Conservation (phyloP, 2,888 invertebrate genomes). For the Cloeon dipterum region DNA sequence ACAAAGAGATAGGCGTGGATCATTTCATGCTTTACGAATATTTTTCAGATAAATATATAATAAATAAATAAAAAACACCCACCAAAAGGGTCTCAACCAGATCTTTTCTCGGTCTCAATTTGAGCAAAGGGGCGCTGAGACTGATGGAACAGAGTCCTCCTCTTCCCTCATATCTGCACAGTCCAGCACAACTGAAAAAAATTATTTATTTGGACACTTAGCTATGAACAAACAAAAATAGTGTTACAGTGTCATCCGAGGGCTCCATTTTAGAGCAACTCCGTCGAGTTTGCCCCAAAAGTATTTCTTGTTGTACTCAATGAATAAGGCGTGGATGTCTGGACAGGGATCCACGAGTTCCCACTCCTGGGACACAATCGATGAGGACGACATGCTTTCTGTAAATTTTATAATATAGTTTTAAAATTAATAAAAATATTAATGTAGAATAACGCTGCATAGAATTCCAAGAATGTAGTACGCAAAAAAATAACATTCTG, state of each 20-base stretch:
- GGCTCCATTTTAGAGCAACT: slow-evolving; percentile 86
- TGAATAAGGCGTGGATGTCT: slow-evolving; percentile 63
- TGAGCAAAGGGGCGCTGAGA: slow-evolving; percentile 76
- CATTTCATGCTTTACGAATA: slow-evolving; percentile 81
- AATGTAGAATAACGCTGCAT: too few species aligned
- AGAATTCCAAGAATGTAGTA: too few species aligned
- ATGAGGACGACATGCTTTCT: too few species aligned
- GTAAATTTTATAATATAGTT: too few species aligned
- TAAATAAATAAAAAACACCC: slow-evolving; percentile 12
- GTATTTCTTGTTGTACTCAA: slow-evolving; percentile 63
- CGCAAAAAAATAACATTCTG: too few species aligned
- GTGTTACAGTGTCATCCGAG: slow-evolving; percentile 54
- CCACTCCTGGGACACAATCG: slow-evolving; percentile 19
- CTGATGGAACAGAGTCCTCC: slow-evolving; percentile 59
- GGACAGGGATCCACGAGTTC: slow-evolving; percentile 90
- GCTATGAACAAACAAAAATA: slow-evolving; percentile 25
- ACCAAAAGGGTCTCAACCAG: slow-evolving; percentile 87
- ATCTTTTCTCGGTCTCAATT: slow-evolving; percentile 80
- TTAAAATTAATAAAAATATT: too few species aligned
- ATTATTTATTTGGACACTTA: slow-evolving; percentile 48
- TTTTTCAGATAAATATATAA: slow-evolving; percentile 5
- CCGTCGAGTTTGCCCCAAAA: slow-evolving; percentile 55
- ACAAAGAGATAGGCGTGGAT: slow-evolving; percentile 95
- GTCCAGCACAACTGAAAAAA: slow-evolving; percentile 32
- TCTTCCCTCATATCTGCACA: slow-evolving; percentile 50